Base-by-base conservation (phyloP, 23 tunicate genomes). In the Styela clava region DNA sequence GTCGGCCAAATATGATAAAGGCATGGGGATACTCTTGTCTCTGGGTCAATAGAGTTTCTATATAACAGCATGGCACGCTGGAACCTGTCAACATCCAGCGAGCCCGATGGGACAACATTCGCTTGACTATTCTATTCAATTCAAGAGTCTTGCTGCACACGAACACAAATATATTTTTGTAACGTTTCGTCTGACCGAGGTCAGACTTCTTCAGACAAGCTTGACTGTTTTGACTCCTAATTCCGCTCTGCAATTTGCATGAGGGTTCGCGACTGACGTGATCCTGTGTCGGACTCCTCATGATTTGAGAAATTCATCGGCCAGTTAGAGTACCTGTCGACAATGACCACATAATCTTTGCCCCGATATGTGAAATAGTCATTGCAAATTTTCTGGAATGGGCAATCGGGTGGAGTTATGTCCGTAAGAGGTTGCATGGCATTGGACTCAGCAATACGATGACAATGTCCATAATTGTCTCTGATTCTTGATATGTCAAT, bases 221-320 rank as follows among this genome's bases (percentile, higher is more conserved):
- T 65, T 65, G 16, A 65, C 31, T 24, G 70, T 27, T 18, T 65
- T 65, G 70, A 65, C 70, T 16, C 7, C 70, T 18, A 65, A 24
- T 27, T 65, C 70, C 3, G 70, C 70, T 24, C 31, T 24, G 7
- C 31, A 24, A 18, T 65, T 65, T 18, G 70, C 29, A 24, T 27
- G 29, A 7, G 70, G 30, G 18, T 65, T 65, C 30, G 29, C 29
- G 7, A 27, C 70, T 7, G 70, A 65, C 16, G 70, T 24, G 70
- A 65, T 27, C 16, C 70, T 24, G 18, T 65, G 70, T 24, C 24
- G 28, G 2, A 79, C 73, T 3, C 36, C 83, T 65, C 83, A 62
- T 16, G 35, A 27, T 26, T 24, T 65, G 22, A 79, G 32, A 79
- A 79, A 79, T 26, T 79, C 52, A 3, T 28, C 7, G 70, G 70